phyloP scores from a whole-genome alignment of 2,113 vertebrate species.

The Craseonycteris thonglongyai region DNA sequence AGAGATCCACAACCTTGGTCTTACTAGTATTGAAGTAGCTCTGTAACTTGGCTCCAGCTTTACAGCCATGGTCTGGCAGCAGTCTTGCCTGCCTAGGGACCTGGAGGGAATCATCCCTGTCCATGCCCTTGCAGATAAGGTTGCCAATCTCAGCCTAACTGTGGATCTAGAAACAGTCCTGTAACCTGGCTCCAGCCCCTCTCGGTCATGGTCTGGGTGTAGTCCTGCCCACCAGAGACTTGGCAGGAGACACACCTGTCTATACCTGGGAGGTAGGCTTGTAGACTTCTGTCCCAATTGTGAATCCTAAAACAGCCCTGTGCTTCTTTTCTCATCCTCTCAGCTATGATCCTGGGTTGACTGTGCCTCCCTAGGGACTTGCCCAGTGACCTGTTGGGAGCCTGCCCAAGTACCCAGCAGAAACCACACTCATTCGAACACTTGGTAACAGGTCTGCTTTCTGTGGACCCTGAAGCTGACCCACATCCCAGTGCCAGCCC shows the following conservation, averaged over 20 bases:
- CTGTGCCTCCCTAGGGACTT: neutral
- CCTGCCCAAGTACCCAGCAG: neutral
- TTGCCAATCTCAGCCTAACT: neutral
- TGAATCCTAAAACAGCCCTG: neutral
- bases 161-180: neutral
- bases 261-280: neutral
- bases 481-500: neutral
- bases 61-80: neutral
- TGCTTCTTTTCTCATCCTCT: neutral
- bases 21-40: neutral
- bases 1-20: neutral
- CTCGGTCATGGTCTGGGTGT: neutral
- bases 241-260: neutral
- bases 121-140: neutral
- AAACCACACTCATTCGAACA: neutral
- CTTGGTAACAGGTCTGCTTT: neutral
- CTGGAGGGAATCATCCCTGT: neutral
- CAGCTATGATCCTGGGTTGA: neutral
- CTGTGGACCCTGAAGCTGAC: neutral
- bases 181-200: neutral
- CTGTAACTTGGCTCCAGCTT: neutral
- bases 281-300: neutral
- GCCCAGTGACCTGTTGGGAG: neutral
- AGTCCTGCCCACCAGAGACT: neutral
- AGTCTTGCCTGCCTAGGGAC: neutral